These are phyloP conservation scores for Hyposmocoma kahamanoa DNA, from an alignment of 1,140 invertebrate genomes.

Conservation along the genomic window DNA sequence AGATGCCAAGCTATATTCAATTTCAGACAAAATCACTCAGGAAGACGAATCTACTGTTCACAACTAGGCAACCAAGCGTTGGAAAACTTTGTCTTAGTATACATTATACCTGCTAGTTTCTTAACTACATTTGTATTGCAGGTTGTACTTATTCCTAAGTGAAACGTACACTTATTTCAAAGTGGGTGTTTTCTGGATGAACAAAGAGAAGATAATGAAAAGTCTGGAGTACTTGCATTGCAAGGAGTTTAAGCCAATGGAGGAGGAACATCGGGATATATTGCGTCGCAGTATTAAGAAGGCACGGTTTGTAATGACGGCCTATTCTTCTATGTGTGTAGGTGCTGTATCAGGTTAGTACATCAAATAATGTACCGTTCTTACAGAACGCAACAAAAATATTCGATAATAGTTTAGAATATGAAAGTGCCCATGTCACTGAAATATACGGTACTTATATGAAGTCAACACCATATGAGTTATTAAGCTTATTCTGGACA, in stretches of 20 bases:
- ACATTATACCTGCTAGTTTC: not conserved
- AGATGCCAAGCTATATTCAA: too few relatives aligned
- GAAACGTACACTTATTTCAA: conserved; percentile 71
- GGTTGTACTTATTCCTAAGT: conserved; percentile 65
- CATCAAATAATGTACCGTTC: too few relatives aligned
- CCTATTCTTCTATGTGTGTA: conserved; percentile 61
- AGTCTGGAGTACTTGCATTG: conserved; percentile 56
- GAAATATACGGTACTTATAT: too few relatives aligned
- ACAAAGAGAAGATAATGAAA: conserved; percentile 53
- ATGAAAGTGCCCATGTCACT: too few relatives aligned
- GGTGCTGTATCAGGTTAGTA: conserved; percentile 61
- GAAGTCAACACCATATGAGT: too few relatives aligned
- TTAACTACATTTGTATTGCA: conserved; percentile 33
- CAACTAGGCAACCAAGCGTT: too few relatives aligned
- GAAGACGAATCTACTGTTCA: too few relatives aligned
- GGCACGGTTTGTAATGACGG: conserved; percentile 58
- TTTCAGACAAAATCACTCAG: not conserved
- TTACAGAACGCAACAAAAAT: too few relatives aligned
- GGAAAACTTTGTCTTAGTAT: too few relatives aligned
- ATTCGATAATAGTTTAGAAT: too few relatives aligned
- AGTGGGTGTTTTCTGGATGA: conserved; percentile 61
- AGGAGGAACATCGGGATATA: conserved; percentile 51
- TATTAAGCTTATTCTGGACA: too few relatives aligned
- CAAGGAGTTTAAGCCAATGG: conserved; percentile 55
- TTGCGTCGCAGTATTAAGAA: conserved; percentile 50